A percentile compares a stretch with the other conserved stretches of the same genome.
These are phyloP conservation scores for Ptychodera flava DNA, from an alignment of 35 echinoderm and acorn worm species.

Conservation along the genomic window DNA sequence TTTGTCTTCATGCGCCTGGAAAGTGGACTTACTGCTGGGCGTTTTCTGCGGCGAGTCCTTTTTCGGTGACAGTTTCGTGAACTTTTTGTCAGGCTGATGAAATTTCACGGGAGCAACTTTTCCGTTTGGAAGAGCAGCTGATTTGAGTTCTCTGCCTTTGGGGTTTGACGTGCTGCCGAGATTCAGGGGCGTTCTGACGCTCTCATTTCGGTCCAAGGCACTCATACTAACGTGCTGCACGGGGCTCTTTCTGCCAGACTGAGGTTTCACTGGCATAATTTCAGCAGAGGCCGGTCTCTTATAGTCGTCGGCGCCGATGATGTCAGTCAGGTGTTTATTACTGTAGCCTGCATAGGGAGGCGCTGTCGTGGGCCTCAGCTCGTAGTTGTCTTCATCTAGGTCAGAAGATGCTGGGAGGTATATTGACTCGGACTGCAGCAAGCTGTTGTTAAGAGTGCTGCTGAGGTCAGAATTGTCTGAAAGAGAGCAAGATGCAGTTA, in stretches of 20 bases:
- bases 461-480: neutral
- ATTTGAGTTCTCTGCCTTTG: neutral
- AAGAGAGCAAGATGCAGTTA: too few relatives aligned
- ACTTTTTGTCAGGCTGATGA: neutral
- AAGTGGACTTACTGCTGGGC: neutral
- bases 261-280: constrained; percentile 13
- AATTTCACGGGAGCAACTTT: neutral
- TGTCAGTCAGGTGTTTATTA: neutral
- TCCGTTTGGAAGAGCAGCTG: neutral
- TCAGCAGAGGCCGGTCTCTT: constrained; percentile 34
- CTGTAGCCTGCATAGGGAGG: neutral
- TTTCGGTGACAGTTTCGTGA: neutral
- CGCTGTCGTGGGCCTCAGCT: constrained; percentile 53
- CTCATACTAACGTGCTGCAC: neutral
- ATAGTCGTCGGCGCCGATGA: constrained; percentile 3
- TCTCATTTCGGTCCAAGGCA: neutral
- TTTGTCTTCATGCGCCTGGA: neutral
- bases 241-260: neutral
- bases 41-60: neutral
- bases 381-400: constrained; percentile 9
- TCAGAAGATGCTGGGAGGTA: constrained; percentile 35
- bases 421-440: constrained; percentile 30
- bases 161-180: neutral
- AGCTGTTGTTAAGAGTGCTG: constrained; percentile 6
- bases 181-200: neutral